A percentile compares a stretch with the other conserved stretches of the same genome.
Evolutionary conservation across 2,797 vertebrate species (phyloP).

Genomic region (Syncerus caffer): DNA sequence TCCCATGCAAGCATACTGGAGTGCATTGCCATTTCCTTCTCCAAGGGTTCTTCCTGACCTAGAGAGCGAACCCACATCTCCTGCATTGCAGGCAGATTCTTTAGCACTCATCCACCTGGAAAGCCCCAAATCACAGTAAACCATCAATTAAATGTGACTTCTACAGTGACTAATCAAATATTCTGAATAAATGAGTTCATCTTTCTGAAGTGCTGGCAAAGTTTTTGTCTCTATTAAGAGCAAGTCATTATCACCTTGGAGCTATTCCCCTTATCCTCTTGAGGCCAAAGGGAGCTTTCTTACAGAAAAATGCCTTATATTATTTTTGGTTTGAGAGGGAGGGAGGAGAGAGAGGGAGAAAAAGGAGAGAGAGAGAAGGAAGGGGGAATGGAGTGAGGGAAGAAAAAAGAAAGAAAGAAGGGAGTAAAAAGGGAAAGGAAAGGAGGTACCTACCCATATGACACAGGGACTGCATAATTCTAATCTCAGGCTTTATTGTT

Average conservation of each 20-base stretch:
- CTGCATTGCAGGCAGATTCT: background rate
- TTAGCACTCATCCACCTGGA: background rate
- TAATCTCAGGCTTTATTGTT: background rate
- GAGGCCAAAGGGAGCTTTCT: background rate
- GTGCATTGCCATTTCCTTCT: background rate
- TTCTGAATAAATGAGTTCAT: background rate
- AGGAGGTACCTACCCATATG: background rate
- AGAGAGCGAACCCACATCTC: background rate
- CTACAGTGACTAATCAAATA: background rate
- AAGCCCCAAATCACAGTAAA: background rate
- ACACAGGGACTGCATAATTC: background rate
- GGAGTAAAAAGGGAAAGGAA: background rate
- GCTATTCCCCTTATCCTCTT: background rate
- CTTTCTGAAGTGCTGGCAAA: background rate
- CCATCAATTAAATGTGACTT: background rate
- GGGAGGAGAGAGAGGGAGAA: too few relatives aligned
- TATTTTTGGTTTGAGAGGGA: background rate
- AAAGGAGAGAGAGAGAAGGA: background rate
- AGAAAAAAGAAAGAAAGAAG: background rate
- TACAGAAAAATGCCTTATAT: background rate
- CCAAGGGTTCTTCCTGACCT: background rate
- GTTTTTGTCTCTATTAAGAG: background rate
- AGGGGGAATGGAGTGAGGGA: background rate
- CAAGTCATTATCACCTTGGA: background rate
- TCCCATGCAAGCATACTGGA: background rate